Conservation (phyloP, 2,797 vertebrate genomes). For the Atherinosoma microstoma region DNA sequence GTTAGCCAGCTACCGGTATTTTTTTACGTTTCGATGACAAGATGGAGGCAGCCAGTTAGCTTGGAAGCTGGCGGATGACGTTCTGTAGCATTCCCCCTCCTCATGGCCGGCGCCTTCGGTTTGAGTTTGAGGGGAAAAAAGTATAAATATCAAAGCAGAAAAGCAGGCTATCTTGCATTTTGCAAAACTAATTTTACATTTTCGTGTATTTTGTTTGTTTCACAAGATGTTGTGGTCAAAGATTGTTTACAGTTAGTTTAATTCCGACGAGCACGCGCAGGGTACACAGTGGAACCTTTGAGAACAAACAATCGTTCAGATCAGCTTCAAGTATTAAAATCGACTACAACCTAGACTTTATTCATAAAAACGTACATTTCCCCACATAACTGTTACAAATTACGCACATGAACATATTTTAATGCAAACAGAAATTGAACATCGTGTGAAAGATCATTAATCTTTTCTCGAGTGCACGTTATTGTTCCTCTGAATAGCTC, state of each 20-base stretch:
- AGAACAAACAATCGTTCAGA: slow-evolving; percentile 54
- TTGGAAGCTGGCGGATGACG: slow-evolving; percentile 78
- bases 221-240: neutral
- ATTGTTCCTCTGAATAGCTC: neutral
- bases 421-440: neutral
- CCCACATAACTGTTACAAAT: neutral
- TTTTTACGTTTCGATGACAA: slow-evolving; percentile 82
- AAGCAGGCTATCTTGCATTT: neutral
- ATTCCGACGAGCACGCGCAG: slow-evolving; percentile 45
- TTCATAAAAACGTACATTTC: rapidly evolving
- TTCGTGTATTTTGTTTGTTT: rapidly evolving
- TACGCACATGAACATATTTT: neutral
- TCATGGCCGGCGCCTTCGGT: slow-evolving; percentile 57
- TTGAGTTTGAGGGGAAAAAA: slow-evolving; percentile 36
- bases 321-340: slow-evolving; percentile 23
- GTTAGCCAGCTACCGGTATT: slow-evolving; percentile 75
- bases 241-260: slow-evolving; percentile 48
- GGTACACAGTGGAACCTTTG: slow-evolving; percentile 16
- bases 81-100: slow-evolving; percentile 59
- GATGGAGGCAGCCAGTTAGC: slow-evolving; percentile 85
- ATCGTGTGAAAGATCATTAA: neutral
- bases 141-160: neutral
- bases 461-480: neutral
- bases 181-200: rapidly evolving
- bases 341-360: neutral